A percentile compares a stretch with the other conserved stretches of the same genome.
Evolutionary conservation across 2,888 invertebrate species (phyloP).

Genomic region (Eustalomyia histrio): DNA sequence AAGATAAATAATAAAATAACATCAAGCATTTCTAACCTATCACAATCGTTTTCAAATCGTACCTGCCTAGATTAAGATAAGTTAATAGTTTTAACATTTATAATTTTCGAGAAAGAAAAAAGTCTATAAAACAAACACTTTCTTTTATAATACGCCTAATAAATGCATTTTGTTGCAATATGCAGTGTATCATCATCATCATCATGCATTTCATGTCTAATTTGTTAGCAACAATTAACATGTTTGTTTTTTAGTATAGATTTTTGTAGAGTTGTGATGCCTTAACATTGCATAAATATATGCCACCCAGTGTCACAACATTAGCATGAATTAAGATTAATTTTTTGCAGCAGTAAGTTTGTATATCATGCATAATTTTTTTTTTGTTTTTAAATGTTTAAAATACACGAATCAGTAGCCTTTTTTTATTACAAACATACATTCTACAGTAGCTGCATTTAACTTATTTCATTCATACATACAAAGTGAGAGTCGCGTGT

Average conservation of each 20-base stretch:
- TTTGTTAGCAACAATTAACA: slow-evolving; percentile 65
- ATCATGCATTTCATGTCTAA: slow-evolving; percentile 51
- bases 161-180: background rate
- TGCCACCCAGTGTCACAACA: slow-evolving; percentile 68
- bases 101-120: background rate
- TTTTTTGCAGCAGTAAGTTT: background rate
- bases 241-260: slow-evolving; percentile 58
- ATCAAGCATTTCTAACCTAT: background rate
- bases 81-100: background rate
- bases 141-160: background rate
- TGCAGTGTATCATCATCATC: slow-evolving; percentile 3
- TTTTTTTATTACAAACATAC: slow-evolving; percentile 10
- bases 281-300: slow-evolving; percentile 63
- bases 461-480: background rate
- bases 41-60: background rate
- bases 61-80: background rate
- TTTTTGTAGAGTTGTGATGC: slow-evolving; percentile 28
- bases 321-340: slow-evolving; percentile 65
- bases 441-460: background rate
- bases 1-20: slow-evolving; percentile 19
- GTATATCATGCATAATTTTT: slow-evolving; percentile 40
- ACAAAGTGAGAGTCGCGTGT: slow-evolving; percentile 66
- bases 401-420: slow-evolving; percentile 60
- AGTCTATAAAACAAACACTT: slow-evolving; percentile 6
- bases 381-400: slow-evolving; percentile 8